A percentile compares a stretch with the other conserved stretches of the same genome.
phyloP scores from a whole-genome alignment of 2,888 invertebrate species.

The Geotrupes spiniger region DNA sequence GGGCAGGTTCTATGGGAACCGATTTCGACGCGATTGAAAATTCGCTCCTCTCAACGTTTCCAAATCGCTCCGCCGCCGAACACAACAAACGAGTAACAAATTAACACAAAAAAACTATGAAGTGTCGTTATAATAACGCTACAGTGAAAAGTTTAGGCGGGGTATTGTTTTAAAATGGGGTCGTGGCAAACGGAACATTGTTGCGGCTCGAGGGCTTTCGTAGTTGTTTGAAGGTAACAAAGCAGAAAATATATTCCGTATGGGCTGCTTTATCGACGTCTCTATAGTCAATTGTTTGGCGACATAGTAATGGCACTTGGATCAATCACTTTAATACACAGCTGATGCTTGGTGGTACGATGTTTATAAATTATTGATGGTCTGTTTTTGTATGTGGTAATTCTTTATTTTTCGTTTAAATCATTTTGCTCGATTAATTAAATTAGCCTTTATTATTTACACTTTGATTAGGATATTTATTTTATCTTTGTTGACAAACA shows the following conservation, averaged over 20 bases:
- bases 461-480: no score
- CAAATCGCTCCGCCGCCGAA: no score
- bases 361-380: no score
- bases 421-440: no score
- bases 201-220: constrained; percentile 35
- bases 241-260: constrained; percentile 42
- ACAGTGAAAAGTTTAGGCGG: constrained; percentile 3
- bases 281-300: constrained; percentile 44
- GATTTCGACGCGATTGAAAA: no score
- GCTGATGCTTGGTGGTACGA: constrained; percentile 22
- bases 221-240: constrained; percentile 47
- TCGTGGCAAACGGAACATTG: constrained; percentile 31
- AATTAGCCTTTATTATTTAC: no score
- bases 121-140: constrained; percentile 5
- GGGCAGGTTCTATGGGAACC: no score
- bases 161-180: constrained; percentile 27
- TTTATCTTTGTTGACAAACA: no score
- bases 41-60: no score
- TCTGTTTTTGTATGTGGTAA: no score
- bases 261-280: constrained; percentile 38
- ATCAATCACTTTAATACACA: constrained; percentile 24
- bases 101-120: no score
- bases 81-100: neutral
- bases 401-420: no score
- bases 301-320: constrained; percentile 30